These are phyloP conservation scores for Meriones unguiculatus DNA, from an alignment of 2,113 vertebrate genomes.

Conservation along the genomic window DNA sequence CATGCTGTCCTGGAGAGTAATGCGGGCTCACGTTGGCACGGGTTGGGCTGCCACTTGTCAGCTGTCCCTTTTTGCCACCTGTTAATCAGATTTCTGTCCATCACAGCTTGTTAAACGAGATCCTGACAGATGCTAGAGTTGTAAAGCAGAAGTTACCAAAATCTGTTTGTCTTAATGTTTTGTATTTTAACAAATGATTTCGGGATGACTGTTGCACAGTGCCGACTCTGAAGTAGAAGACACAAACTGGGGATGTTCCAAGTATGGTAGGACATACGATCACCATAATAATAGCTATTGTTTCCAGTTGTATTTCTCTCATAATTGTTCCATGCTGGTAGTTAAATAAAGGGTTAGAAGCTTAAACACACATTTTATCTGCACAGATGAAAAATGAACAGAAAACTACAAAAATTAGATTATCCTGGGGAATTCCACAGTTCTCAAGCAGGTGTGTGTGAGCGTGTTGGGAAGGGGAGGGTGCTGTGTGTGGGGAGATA, in stretches of 20 bases:
- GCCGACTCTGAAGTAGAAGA: not conserved
- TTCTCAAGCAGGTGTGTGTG: not conserved
- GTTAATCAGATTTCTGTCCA: not conserved
- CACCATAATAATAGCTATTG: not conserved
- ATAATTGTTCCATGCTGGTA: not conserved
- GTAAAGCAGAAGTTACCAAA: not conserved
- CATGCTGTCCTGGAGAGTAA: not conserved
- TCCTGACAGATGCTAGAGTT: not conserved
- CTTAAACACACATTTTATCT: not conserved
- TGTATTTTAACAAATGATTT: not conserved
- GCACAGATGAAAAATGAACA: constrained; percentile 27
- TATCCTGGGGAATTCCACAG: not conserved
- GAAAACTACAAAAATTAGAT: not conserved
- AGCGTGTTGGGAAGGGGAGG: not conserved
- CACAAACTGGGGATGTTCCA: not conserved
- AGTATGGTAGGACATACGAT: not conserved
- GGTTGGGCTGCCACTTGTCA: not conserved
- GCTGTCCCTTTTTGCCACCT: constrained; percentile 32
- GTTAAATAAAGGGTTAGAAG: constrained; percentile 15
- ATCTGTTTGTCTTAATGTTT: constrained; percentile 5
- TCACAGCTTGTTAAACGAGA: not conserved
- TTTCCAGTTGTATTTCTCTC: not conserved
- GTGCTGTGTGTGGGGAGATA: not conserved
- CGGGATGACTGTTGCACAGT: not conserved
- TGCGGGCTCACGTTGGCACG: not conserved